These are phyloP conservation scores for Phylloscopus collybita DNA, from an alignment of 2,797 vertebrate species.

Conservation along the genomic window DNA sequence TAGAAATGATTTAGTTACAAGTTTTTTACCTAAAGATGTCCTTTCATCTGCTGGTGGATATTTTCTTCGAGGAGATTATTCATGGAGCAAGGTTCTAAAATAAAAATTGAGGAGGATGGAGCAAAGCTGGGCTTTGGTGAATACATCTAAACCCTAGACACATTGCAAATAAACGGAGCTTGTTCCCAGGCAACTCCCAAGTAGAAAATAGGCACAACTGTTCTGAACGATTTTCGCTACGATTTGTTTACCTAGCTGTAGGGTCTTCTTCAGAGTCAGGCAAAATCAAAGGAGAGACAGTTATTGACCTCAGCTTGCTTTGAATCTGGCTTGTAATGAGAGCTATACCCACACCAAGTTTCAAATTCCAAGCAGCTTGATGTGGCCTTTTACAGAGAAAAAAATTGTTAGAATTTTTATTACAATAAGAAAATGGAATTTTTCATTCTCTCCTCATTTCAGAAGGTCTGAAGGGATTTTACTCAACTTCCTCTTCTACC, in stretches of 20 bases:
- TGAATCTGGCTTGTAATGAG: background rate
- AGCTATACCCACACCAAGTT: background rate
- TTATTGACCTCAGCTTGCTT: slow-evolving; percentile 15
- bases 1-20: slow-evolving; percentile 23
- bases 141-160: slow-evolving; percentile 63
- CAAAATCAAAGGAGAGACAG: background rate
- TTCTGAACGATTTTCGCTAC: background rate
- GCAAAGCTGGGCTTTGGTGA: slow-evolving; percentile 64
- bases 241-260: slow-evolving; percentile 51
- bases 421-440: slow-evolving; percentile 30
- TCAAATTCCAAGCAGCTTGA: slow-evolving; percentile 33
- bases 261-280: background rate
- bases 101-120: slow-evolving; percentile 73
- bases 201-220: slow-evolving; percentile 64
- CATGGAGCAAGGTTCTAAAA: slow-evolving; percentile 72
- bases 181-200: slow-evolving; percentile 71
- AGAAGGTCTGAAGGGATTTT: slow-evolving; percentile 50
- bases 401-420: slow-evolving; percentile 38
- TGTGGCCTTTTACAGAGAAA: slow-evolving; percentile 34
- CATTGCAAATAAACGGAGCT: slow-evolving; percentile 57
- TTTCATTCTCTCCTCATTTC: slow-evolving; percentile 50
- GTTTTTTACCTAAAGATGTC: slow-evolving; percentile 63
- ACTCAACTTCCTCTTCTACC: slow-evolving; percentile 58
- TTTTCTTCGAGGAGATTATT: slow-evolving; percentile 64
- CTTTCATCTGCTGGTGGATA: slow-evolving; percentile 45